A percentile compares a stretch with the other conserved stretches of the same genome.
phyloP scores from a whole-genome alignment of 1,140 invertebrate species.

The Mamestra configurata region DNA sequence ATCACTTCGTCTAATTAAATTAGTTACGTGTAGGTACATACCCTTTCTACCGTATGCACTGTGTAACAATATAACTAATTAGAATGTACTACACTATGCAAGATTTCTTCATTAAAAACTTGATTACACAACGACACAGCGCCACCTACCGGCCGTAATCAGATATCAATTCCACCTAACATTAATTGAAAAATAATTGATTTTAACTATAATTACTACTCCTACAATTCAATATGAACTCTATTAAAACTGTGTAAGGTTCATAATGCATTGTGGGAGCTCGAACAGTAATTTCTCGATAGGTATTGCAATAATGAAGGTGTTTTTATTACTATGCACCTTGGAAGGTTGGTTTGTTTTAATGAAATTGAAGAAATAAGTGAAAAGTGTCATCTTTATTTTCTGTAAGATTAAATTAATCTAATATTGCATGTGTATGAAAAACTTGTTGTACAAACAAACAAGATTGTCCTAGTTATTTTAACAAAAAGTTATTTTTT shows the following conservation, averaged over 20 bases:
- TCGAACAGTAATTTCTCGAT: not conserved
- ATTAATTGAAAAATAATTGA: constrained; percentile 66
- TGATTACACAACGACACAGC: constrained; percentile 1
- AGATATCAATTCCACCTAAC: constrained; percentile 35
- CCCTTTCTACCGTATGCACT: too few species aligned
- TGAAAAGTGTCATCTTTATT: not conserved
- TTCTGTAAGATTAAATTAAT: not conserved
- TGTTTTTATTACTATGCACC: not conserved
- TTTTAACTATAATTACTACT: constrained; percentile 48
- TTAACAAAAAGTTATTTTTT: not conserved
- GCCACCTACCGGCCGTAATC: constrained; percentile 25
- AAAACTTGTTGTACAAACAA: not conserved
- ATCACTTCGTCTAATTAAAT: not conserved
- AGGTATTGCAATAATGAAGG: not conserved
- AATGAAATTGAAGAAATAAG: not conserved
- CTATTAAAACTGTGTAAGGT: constrained; percentile 51
- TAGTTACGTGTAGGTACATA: not conserved
- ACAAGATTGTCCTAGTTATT: not conserved
- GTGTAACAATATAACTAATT: not conserved
- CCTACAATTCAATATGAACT: constrained; percentile 43
- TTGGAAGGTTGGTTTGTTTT: not conserved
- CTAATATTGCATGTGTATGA: not conserved
- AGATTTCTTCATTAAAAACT: constrained; percentile 14
- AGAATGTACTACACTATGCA: not conserved
- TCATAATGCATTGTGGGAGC: not conserved